Percentiles rank a stretch among this genome's conserved stretches.
phyloP scores from a whole-genome alignment of 2,888 invertebrate genomes.

The Ichneumon xanthorius region DNA sequence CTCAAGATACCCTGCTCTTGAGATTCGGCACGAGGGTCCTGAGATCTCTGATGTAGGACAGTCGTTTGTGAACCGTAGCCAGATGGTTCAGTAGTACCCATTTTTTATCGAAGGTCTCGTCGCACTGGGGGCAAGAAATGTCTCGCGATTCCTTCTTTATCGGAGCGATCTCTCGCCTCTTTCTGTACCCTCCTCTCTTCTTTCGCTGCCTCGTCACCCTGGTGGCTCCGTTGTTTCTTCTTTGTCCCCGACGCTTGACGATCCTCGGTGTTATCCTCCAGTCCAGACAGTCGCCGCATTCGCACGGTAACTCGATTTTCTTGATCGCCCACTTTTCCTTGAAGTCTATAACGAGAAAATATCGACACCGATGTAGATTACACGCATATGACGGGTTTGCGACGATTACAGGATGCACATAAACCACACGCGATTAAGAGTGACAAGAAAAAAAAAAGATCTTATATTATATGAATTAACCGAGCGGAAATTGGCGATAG shows the following conservation, averaged over 20 bases:
- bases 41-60: conserved; percentile 31
- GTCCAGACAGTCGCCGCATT: conserved; percentile 86
- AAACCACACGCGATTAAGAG: neutral
- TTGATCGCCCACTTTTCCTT: conserved; percentile 88
- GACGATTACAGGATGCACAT: neutral
- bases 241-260: neutral
- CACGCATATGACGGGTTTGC: neutral
- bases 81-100: conserved; percentile 50
- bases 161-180: neutral
- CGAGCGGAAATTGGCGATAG: neutral
- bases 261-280: conserved; percentile 36
- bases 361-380: neutral
- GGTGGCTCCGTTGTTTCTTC: conserved; percentile 47
- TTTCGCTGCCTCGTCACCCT: conserved; percentile 17
- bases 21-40: conserved; percentile 13
- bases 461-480: neutral
- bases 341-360: conserved; percentile 37
- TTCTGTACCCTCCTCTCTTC: conserved; percentile 68
- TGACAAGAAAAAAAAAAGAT: too few relatives aligned
- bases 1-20: conserved; percentile 20
- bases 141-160: conserved; percentile 17
- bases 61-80: conserved; percentile 42
- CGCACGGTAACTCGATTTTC: conserved; percentile 89
- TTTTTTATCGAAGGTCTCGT: conserved; percentile 22
- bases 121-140: conserved; percentile 66